Evolutionary conservation across 92 coral and sea anemone genomes (phyloP).

Genomic region (Parazoanthus swiftii): DNA sequence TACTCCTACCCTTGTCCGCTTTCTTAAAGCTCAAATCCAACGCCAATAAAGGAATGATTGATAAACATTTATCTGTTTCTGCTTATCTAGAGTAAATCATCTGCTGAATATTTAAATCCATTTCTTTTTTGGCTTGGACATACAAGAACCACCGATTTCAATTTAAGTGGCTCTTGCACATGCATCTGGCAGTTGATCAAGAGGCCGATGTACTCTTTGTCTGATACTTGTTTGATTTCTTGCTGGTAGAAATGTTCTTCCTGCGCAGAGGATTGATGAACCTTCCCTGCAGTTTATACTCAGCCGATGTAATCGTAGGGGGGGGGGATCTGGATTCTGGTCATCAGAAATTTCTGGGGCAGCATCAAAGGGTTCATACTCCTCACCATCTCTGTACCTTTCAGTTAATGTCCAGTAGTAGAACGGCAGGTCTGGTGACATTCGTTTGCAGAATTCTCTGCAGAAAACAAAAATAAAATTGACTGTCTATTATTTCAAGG

Average conservation of each 20-base stretch:
- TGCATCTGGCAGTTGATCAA: conserved; percentile 47
- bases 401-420: conserved; percentile 59
- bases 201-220: too few species aligned
- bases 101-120: too few species aligned
- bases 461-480: not conserved
- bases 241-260: conserved; percentile 54
- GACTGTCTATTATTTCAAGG: too few species aligned
- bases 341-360: conserved; percentile 48
- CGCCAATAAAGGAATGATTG: too few species aligned
- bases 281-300: conserved; percentile 49
- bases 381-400: conserved; percentile 41
- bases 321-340: conserved; percentile 46
- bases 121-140: too few species aligned
- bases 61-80: too few species aligned
- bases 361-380: conserved; percentile 40
- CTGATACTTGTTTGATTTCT: too few species aligned
- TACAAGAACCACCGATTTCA: too few species aligned
- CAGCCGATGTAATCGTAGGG: conserved; percentile 51
- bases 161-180: conserved; percentile 10
- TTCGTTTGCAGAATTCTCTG: conserved; percentile 54
- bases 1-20: too few species aligned
- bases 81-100: too few species aligned
- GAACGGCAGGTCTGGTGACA: conserved; percentile 48
- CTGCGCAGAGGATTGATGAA: conserved; percentile 44
- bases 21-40: too few species aligned